Conservation (phyloP, 2,113 vertebrate genomes). For the Periophthalmus modestus region DNA sequence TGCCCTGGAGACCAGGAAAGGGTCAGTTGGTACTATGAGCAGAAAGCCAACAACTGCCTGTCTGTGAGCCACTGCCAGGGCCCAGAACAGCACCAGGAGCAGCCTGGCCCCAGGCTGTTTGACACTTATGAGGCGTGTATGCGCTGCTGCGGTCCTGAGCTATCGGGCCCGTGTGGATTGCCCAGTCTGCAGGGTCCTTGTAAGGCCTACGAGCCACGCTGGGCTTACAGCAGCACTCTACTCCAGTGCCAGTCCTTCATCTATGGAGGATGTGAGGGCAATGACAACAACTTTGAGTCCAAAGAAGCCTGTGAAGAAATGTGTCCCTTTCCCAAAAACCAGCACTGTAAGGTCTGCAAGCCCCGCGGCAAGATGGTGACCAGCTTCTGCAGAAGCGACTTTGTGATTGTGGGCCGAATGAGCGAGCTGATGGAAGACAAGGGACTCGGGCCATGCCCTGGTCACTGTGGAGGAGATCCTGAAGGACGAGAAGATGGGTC, state of each 20-base stretch:
- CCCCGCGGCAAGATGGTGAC: slow-evolving; percentile 91
- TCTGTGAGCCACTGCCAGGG: slow-evolving; percentile 85
- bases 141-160: slow-evolving; percentile 86
- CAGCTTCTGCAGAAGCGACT: slow-evolving; percentile 95
- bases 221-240: slow-evolving; percentile 87
- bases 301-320: slow-evolving; percentile 90
- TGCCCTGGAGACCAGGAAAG: slow-evolving; percentile 83
- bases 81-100: slow-evolving; percentile 54
- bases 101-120: slow-evolving; percentile 77
- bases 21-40: slow-evolving; percentile 89
- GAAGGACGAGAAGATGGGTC: slow-evolving; percentile 98
- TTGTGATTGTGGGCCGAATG: slow-evolving; percentile 90
- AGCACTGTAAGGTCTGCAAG: slow-evolving; percentile 88
- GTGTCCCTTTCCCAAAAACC: slow-evolving; percentile 88
- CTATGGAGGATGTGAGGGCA: slow-evolving; percentile 92
- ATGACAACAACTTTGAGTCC: slow-evolving; percentile 95
- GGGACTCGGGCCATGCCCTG: slow-evolving; percentile 86
- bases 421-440: slow-evolving; percentile 88
- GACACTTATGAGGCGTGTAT: slow-evolving; percentile 87
- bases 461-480: slow-evolving; percentile 92
- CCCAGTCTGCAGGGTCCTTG: slow-evolving; percentile 90
- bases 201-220: slow-evolving; percentile 90
- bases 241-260: slow-evolving; percentile 92
- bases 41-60: slow-evolving; percentile 91
- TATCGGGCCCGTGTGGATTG: slow-evolving; percentile 84